Evolutionary conservation across 1,140 invertebrate species (phyloP), one percentile per base, ranked within the genome.

Genomic region (Drosophila biarmipes): DNA sequence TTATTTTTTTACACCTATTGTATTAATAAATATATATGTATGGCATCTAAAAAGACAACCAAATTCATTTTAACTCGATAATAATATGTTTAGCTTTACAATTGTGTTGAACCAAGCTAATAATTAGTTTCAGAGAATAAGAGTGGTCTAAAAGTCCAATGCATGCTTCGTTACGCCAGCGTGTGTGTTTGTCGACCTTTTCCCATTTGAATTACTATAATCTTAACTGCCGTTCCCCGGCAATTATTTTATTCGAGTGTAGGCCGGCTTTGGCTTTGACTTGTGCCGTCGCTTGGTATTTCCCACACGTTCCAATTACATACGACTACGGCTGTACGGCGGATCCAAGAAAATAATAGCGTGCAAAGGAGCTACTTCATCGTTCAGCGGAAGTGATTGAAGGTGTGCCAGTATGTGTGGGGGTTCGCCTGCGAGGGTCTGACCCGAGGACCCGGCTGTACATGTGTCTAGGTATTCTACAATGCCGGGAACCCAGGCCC

Each of bases 231-330:
- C 21, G 21, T 2, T 10, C n/a, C 45, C 24, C 6, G 7, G 27
- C 29, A 51, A 51, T 51, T 19, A 27, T 19, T 51, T 64, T 64
- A 29, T 64, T 64, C 27, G 45, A 67, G 63, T 67, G 45, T 37
- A 27, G 29, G 14, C 24, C 15, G 10, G 12, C 45, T 62, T 63
- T 54, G 27, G 34, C 48, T 54, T 74, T 64, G 64, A 31, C 43
- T 57, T 51, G 34, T 55, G 48, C 67, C 81, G 62, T 58, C 52
- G 64, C 78, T 87, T 80, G 72, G 90, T 89, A 91, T 91, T 91
- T 91, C 89, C 89, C 89, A 91, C 89, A 91, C 89, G 89, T 89
- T 89, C 89, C 89, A 91, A 91, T 91, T 91, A 91, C 84, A 81
- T 80, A 87, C 64, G 31, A 21, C 45, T 49, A 31, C 55, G 56